Percentiles rank a stretch among this genome's conserved stretches.
Evolutionary conservation across 2,888 invertebrate genomes (phyloP).

Genomic region (Amiota mariae): DNA sequence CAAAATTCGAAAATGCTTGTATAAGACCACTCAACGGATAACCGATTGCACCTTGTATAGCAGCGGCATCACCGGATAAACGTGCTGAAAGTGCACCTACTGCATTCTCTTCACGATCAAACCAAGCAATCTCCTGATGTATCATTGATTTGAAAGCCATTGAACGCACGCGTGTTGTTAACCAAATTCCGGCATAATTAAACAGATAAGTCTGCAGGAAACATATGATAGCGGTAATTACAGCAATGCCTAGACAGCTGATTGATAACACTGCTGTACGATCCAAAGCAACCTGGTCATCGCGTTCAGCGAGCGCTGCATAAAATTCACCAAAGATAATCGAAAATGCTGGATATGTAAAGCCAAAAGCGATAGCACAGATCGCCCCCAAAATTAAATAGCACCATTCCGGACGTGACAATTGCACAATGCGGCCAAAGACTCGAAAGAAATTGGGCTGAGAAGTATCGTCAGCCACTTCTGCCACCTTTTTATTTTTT

Average conservation of each 20-base stretch:
- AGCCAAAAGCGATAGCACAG: slow-evolving; percentile 81
- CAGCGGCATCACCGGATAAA: slow-evolving; percentile 82
- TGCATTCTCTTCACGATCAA: slow-evolving; percentile 80
- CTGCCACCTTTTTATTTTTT: slow-evolving; percentile 41
- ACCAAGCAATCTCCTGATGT: slow-evolving; percentile 84
- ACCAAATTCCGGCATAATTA: slow-evolving; percentile 83
- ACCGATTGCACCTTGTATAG: slow-evolving; percentile 84
- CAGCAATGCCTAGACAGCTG: slow-evolving; percentile 79
- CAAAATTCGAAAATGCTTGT: slow-evolving; percentile 80
- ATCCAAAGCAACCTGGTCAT: slow-evolving; percentile 76
- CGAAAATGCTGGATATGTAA: slow-evolving; percentile 83
- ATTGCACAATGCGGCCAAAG: slow-evolving; percentile 77
- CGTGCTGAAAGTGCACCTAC: slow-evolving; percentile 82
- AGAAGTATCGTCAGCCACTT: slow-evolving; percentile 57
- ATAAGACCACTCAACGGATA: slow-evolving; percentile 81
- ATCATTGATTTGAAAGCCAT: slow-evolving; percentile 80
- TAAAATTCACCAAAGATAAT: slow-evolving; percentile 86
- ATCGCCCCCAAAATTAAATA: slow-evolving; percentile 78
- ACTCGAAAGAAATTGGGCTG: slow-evolving; percentile 67
- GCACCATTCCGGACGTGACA: slow-evolving; percentile 82
- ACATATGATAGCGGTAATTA: slow-evolving; percentile 79
- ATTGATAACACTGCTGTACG: slow-evolving; percentile 79
- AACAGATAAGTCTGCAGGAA: slow-evolving; percentile 85
- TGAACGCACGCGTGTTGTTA: slow-evolving; percentile 80
- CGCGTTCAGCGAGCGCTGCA: slow-evolving; percentile 79